Percentiles rank a stretch among this genome's conserved stretches.
These are phyloP conservation scores for Phenganax stokvisi DNA, from an alignment of 92 coral and sea anemone genomes.

Conservation along the genomic window DNA sequence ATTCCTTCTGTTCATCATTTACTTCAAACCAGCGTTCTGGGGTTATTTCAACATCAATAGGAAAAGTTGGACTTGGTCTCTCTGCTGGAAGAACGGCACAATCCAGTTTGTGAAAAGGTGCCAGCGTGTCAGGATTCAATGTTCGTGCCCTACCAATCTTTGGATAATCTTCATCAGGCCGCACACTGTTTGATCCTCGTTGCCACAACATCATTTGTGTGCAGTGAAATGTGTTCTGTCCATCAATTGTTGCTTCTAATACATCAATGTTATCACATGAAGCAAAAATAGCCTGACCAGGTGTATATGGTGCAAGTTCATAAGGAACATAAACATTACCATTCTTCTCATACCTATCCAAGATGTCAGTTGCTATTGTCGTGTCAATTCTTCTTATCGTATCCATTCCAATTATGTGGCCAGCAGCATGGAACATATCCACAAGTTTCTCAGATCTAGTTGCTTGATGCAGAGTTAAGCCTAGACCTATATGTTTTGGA, in stretches of 20 bases:
- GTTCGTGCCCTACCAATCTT: constrained; percentile 4
- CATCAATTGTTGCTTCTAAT: constrained; percentile 39
- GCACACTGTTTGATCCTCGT: constrained; percentile 35
- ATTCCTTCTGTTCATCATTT: background rate
- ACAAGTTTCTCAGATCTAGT: constrained; percentile 58
- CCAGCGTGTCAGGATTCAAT: background rate
- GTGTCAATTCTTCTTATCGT: constrained; percentile 22
- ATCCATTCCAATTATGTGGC: constrained; percentile 35
- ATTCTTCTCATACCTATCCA: constrained; percentile 29
- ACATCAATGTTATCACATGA: constrained; percentile 42
- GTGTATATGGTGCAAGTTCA: constrained; percentile 28
- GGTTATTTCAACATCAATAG: background rate
- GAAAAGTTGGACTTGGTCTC: constrained; percentile 1
- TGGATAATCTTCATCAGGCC: background rate
- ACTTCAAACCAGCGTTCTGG: background rate
- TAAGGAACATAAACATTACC: constrained; percentile 36
- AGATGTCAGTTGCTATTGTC: constrained; percentile 36
- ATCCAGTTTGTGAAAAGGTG: background rate
- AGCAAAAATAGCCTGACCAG: constrained; percentile 33
- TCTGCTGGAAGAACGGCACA: background rate
- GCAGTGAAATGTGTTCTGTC: constrained; percentile 44
- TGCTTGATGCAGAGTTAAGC: constrained; percentile 60
- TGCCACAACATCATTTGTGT: constrained; percentile 45
- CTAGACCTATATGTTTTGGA: constrained; percentile 59
- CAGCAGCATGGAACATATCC: constrained; percentile 47